These are phyloP conservation scores for Enteromius fasciolatus DNA, from an alignment of 2,797 vertebrate species.

Conservation along the genomic window DNA sequence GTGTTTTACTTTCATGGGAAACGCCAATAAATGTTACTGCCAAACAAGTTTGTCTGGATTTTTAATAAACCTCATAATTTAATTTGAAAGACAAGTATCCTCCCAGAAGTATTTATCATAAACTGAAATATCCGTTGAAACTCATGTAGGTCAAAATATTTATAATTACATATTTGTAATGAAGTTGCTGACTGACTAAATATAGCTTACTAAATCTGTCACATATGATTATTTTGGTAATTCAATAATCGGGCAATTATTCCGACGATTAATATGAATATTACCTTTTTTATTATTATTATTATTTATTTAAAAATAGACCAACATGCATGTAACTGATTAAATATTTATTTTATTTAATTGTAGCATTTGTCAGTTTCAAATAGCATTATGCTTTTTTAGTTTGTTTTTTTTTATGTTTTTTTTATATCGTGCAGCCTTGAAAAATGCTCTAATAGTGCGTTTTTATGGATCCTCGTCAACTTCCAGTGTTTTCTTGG, in stretches of 20 bases:
- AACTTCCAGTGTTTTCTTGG: background rate
- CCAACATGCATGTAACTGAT: background rate
- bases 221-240: background rate
- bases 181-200: background rate
- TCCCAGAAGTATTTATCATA: background rate
- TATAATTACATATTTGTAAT: background rate
- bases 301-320: no score
- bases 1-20: constrained; percentile 74
- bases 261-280: background rate
- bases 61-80: background rate
- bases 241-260: background rate
- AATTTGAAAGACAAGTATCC: background rate
- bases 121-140: background rate
- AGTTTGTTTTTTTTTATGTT: background rate
- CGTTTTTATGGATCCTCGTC: background rate
- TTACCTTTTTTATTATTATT: background rate
- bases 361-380: background rate
- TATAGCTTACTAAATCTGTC: background rate
- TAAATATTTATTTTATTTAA: background rate
- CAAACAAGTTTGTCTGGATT: constrained; percentile 58
- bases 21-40: constrained; percentile 80
- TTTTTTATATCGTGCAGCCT: background rate
- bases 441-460: background rate
- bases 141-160: background rate
- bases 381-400: background rate